phyloP scores from a whole-genome alignment of 2,113 vertebrate genomes.

The Blennius ocellaris region DNA sequence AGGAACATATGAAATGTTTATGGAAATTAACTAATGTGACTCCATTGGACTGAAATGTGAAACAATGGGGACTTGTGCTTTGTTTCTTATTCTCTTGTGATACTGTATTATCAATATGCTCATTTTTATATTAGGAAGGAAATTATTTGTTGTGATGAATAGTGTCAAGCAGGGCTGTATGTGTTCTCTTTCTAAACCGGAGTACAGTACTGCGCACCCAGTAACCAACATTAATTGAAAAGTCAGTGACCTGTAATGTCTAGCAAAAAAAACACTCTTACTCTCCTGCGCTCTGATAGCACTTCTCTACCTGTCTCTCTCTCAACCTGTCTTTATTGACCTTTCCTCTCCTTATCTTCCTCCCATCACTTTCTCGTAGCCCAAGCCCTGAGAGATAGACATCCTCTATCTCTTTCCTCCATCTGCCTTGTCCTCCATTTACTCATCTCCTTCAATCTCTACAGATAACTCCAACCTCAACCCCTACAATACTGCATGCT shows the following conservation, averaged over 20 bases:
- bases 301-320: slow-evolving; percentile 40
- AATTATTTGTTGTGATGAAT: no score
- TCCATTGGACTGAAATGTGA: not conserved
- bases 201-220: not conserved
- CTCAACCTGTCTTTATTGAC: slow-evolving; percentile 53
- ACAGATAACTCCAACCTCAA: not conserved
- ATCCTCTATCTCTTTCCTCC: slow-evolving; percentile 27
- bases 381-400: slow-evolving; percentile 40
- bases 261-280: not conserved
- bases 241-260: slow-evolving; percentile 12
- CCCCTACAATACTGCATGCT: not conserved
- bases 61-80: not conserved
- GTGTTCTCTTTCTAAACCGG: not conserved
- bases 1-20: slow-evolving; percentile 8
- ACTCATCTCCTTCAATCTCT: slow-evolving; percentile 42
- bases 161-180: not conserved
- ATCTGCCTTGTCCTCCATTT: slow-evolving; percentile 37
- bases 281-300: slow-evolving; percentile 1
- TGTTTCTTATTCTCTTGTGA: no score
- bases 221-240: slow-evolving; percentile 14
- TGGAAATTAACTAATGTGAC: not conserved
- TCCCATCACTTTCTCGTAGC: slow-evolving; percentile 44
- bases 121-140: no score
- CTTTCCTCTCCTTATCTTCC: slow-evolving; percentile 53
- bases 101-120: no score